Conservation (phyloP, 2,797 vertebrate species). For the Mormyrops boulengeri region DNA sequence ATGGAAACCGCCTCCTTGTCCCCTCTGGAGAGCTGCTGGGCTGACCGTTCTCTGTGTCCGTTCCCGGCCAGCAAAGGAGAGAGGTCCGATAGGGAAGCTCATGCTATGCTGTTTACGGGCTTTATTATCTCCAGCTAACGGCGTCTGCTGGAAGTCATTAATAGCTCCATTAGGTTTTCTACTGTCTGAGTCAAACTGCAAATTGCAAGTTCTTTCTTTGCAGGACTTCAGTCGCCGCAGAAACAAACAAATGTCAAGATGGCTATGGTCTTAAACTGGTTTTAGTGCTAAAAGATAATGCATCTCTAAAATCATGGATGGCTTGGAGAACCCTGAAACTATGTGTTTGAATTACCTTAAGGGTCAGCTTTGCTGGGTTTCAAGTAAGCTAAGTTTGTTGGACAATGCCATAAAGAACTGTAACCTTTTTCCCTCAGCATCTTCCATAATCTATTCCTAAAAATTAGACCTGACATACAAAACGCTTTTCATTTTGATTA, state of each 20-base stretch:
- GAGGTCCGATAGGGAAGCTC: not conserved
- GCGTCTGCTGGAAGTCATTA: slow-evolving; percentile 20
- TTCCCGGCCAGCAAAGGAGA: slow-evolving; percentile 5
- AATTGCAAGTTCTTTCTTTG: slow-evolving; percentile 10
- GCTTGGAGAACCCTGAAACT: not conserved
- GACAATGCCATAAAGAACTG: not conserved
- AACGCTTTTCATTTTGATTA: not conserved
- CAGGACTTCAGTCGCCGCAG: not conserved
- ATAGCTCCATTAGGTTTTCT: slow-evolving; percentile 20
- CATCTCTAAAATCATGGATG: not conserved
- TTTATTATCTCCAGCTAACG: slow-evolving; percentile 9
- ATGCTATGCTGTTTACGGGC: not conserved
- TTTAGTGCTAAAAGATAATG: not conserved
- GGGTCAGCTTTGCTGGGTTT: not conserved
- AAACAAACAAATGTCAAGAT: not conserved
- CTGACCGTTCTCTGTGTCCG: not conserved
- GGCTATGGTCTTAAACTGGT: not conserved
- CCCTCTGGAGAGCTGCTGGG: not conserved
- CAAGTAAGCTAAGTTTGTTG: not conserved
- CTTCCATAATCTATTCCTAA: not conserved
- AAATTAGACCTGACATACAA: not conserved
- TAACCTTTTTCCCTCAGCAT: not conserved
- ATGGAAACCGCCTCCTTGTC: not conserved
- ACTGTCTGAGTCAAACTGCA: slow-evolving; percentile 18
- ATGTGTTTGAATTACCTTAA: not conserved